A percentile compares a stretch with the other conserved stretches of the same genome.
phyloP scores from a whole-genome alignment of 2,888 invertebrate genomes.

The Nemoura dubitans region DNA sequence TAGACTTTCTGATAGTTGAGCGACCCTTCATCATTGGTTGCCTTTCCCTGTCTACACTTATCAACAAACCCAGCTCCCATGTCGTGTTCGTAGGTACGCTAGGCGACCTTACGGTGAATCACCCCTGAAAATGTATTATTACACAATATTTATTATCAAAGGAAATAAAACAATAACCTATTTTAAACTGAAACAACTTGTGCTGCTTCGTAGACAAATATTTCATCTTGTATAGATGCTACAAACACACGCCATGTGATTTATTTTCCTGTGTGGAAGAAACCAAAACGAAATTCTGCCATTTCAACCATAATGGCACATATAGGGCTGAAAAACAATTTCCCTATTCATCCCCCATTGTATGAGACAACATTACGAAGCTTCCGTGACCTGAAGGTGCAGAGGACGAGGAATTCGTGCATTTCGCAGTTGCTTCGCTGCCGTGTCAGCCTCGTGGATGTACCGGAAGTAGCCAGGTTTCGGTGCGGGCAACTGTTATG shows the following conservation, averaged over 20 bases:
- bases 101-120: neutral
- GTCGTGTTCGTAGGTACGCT: neutral
- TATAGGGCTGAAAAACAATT: neutral
- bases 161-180: constrained; percentile 7
- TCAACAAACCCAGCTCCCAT: neutral
- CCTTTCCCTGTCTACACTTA: neutral
- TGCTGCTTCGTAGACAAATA: constrained; percentile 7
- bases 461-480: neutral
- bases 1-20: neutral
- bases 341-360: neutral
- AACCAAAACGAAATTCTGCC: neutral
- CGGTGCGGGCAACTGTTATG: too few species aligned
- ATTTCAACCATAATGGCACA: neutral
- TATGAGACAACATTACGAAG: neutral
- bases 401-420: neutral
- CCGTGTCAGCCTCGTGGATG: neutral
- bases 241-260: neutral
- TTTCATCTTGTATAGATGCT: constrained; percentile 12
- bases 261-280: neutral
- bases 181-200: neutral
- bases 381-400: neutral
- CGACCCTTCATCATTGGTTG: neutral
- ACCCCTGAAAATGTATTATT: neutral
- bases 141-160: neutral
- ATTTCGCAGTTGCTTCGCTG: neutral